phyloP scores from a whole-genome alignment of 2,888 invertebrate species.

The Scaptomyza polygonia region DNA sequence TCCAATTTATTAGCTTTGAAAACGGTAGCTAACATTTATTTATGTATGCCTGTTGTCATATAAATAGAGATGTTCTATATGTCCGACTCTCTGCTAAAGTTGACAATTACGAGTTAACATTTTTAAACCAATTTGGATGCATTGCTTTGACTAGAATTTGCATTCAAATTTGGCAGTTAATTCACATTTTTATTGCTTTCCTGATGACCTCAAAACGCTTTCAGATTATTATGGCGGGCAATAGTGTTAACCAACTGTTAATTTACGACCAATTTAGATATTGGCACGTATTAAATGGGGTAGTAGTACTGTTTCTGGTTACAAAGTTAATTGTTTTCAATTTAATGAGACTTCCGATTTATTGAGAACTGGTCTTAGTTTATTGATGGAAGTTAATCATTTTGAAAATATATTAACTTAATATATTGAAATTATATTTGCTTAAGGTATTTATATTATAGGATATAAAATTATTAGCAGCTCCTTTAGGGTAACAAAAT shows the following conservation, averaged over 20 bases:
- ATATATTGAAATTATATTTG: no score
- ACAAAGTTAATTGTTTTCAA: not conserved
- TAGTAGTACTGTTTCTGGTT: slow-evolving; percentile 10
- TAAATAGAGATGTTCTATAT: slow-evolving; percentile 50
- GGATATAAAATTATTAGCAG: no score
- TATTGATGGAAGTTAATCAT: not conserved
- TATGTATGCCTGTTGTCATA: not conserved
- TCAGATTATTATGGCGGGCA: slow-evolving; percentile 37
- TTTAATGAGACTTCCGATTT: slow-evolving; percentile 2
- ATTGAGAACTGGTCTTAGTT: not conserved
- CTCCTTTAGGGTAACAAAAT: no score
- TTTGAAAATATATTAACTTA: no score
- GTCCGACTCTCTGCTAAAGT: slow-evolving; percentile 18
- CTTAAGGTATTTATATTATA: no score
- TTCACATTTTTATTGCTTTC: slow-evolving; percentile 48
- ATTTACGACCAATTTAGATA: slow-evolving; percentile 15
- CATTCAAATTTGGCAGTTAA: slow-evolving; percentile 52
- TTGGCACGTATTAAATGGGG: not conserved
- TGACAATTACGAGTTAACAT: slow-evolving; percentile 7
- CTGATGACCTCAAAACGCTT: slow-evolving; percentile 49
- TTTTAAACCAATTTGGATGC: slow-evolving; percentile 20
- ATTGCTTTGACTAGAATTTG: slow-evolving; percentile 36
- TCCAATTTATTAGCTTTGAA: slow-evolving; percentile 21
- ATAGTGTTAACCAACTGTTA: slow-evolving; percentile 32
- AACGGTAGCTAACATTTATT: slow-evolving; percentile 1